These are phyloP conservation scores for Gymnoscopelus braueri DNA, from an alignment of 2,797 vertebrate species.

Conservation along the genomic window DNA sequence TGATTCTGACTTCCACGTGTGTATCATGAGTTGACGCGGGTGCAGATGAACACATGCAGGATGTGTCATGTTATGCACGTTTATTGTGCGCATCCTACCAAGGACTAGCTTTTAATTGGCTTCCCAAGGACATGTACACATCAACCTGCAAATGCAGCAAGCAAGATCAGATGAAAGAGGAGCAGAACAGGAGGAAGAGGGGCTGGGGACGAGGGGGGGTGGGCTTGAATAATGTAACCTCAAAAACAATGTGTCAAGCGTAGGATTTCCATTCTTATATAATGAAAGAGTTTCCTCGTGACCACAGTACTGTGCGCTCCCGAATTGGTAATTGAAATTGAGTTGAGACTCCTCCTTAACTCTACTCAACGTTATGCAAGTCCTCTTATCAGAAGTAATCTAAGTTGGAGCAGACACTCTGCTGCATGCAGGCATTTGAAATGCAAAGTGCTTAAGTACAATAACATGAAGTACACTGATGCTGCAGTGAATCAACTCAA, in stretches of 20 bases:
- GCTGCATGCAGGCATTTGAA: slow-evolving; percentile 10
- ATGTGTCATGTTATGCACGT: too few relatives aligned
- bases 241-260: slow-evolving; percentile 16
- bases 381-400: slow-evolving; percentile 23
- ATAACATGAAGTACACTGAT: neutral
- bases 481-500: too few relatives aligned
- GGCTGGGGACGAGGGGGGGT: slow-evolving; percentile 8
- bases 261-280: slow-evolving; percentile 22
- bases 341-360: slow-evolving; percentile 31
- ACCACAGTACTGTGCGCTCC: neutral
- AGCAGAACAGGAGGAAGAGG: slow-evolving; percentile 15
- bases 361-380: slow-evolving; percentile 13
- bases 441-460: slow-evolving; percentile 20
- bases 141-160: slow-evolving; percentile 25
- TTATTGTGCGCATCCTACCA: too few relatives aligned
- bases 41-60: too few relatives aligned
- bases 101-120: too few relatives aligned
- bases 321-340: slow-evolving; percentile 32
- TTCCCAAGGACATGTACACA: too few relatives aligned
- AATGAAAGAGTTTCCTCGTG: slow-evolving; percentile 21
- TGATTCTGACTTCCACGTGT: too few relatives aligned
- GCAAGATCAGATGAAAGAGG: slow-evolving; percentile 51
- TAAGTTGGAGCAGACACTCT: slow-evolving; percentile 21
- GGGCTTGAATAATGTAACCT: slow-evolving; percentile 23
- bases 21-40: too few relatives aligned